Evolutionary conservation across 2,888 invertebrate species (phyloP), one percentile per base, ranked within the genome.

Genomic region (Rhagium mordax): DNA sequence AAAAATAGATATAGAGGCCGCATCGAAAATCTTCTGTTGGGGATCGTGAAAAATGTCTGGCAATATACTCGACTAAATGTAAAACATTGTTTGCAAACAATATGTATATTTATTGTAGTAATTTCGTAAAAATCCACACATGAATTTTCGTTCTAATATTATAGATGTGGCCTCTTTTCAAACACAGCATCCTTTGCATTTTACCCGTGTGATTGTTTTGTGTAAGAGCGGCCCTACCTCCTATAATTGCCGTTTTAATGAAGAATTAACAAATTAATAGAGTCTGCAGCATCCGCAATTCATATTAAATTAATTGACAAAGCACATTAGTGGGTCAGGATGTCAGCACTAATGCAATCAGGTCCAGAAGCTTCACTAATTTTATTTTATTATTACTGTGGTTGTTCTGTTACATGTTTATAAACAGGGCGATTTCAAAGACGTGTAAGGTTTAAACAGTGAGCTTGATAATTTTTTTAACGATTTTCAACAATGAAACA

Each of bases 301-400:
- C 77, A 72, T 6, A 76, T 80, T 72, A 74, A 77, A 80, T 80
- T 80, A 79, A 73, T 76, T 76, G 68, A 78, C 77, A 79, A 81
- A 74, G 74, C 57, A 77, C 74, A 74, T 78, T 79, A 79, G 75
- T 82, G 80, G 82, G 84, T 85, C 86, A 86, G 86, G 86, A 86
- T 86, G 86, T 85, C 82, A 81, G 79, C 80, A 73, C 79, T 85
- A 84, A 86, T 85, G 79, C 75, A 84, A 84, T 85, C 82, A 81
- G 74, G 76, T 75, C 78, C 71, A 76, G 73, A 78, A 72, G 72
- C 68, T 33, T 48, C 57, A 72, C n/a, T 74, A 77, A 76, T 78
- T 78, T 70, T 33, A 61, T 64, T n/a, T 75, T 70, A 73, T 77
- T 75, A 75, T 70, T 47, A 47, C 15, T 48, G 1, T 4, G 48